Evolutionary conservation across 2,797 vertebrate genomes (phyloP).

Genomic region (Crocidura indochinensis): DNA sequence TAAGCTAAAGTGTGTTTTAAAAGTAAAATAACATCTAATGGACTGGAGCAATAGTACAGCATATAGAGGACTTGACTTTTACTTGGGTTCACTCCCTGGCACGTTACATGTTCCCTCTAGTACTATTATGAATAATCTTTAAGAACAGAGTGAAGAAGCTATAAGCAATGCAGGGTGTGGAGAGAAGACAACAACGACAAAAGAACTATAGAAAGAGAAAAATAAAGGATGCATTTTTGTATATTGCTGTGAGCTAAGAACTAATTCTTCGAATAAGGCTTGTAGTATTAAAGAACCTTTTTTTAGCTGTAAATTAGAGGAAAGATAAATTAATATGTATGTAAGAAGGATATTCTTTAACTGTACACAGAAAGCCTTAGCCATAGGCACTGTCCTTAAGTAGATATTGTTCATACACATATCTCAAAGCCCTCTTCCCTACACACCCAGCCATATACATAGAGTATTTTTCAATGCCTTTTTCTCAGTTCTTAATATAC

Average conservation of each 20-base stretch:
- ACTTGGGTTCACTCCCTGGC: too few relatives aligned
- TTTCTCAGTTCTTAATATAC: not conserved
- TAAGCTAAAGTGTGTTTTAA: not conserved
- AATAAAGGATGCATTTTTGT: not conserved
- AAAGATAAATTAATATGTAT: slow-evolving; percentile 31
- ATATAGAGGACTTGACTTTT: too few relatives aligned
- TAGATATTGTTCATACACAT: slow-evolving; percentile 6
- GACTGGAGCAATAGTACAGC: too few relatives aligned
- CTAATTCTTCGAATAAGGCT: slow-evolving; percentile 2
- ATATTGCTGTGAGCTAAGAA: slow-evolving; percentile 2
- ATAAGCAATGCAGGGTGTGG: too few relatives aligned
- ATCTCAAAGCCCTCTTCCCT: not conserved
- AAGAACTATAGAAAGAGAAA: not conserved
- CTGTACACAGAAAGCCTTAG: slow-evolving; percentile 29
- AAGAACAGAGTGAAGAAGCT: too few relatives aligned
- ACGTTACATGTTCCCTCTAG: too few relatives aligned
- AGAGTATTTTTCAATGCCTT: not conserved
- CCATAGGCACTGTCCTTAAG: slow-evolving; percentile 30
- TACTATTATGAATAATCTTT: too few relatives aligned
- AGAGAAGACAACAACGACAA: not conserved
- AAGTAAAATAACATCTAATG: slow-evolving; percentile 8
- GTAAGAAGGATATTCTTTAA: not conserved
- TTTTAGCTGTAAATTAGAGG: slow-evolving; percentile 58
- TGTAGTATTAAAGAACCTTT: not conserved
- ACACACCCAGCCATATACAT: not conserved